Evolutionary conservation across 2,797 vertebrate genomes (phyloP).

Genomic region (Thalassophryne amazonica): DNA sequence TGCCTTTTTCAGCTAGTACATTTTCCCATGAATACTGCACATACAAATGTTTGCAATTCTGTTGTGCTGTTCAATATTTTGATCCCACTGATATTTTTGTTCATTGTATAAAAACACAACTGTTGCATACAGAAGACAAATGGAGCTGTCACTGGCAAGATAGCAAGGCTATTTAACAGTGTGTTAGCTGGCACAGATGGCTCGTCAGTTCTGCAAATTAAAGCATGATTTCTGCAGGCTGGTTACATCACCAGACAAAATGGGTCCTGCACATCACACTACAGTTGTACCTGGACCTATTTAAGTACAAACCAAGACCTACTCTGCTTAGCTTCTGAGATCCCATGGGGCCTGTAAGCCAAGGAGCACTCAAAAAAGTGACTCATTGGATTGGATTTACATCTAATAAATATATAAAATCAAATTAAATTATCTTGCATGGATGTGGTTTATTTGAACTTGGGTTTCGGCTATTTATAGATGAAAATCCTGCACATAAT

Average conservation of each 20-base stretch:
- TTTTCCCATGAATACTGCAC: background rate
- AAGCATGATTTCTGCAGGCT: constrained; percentile 11
- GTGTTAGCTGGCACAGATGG: background rate
- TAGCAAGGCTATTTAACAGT: constrained; percentile 1
- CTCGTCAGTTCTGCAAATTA: constrained; percentile 1
- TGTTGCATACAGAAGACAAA: background rate
- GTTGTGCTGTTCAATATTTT: background rate
- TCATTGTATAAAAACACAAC: background rate
- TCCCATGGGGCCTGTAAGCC: no score
- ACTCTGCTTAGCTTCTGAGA: no score
- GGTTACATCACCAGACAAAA: constrained; percentile 11
- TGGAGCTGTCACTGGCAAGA: background rate
- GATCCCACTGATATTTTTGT: background rate
- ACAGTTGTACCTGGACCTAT: no score
- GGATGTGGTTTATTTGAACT: no score
- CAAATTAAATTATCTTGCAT: no score
- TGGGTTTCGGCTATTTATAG: no score
- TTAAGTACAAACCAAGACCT: no score
- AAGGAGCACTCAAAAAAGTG: no score
- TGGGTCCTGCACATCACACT: constrained; percentile 9
- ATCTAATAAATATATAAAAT: no score
- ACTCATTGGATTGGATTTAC: no score
- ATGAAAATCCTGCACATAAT: no score
- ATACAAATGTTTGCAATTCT: background rate
- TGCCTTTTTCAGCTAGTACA: background rate